Base-by-base conservation (phyloP, 2,888 invertebrate genomes). In the Lutraria lutraria region DNA sequence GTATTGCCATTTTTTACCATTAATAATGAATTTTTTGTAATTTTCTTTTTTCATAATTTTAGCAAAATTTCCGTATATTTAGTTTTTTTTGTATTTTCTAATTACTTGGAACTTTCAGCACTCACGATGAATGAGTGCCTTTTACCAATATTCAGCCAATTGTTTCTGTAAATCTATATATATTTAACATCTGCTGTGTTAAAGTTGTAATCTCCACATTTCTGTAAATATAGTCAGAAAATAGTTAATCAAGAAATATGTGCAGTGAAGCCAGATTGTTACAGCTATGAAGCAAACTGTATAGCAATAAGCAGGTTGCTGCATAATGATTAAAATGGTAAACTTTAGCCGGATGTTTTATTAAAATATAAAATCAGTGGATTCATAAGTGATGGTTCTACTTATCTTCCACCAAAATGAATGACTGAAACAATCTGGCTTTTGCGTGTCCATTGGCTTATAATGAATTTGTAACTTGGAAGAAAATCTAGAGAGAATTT, bases 11-110 rank as follows among this genome's bases (percentile, higher is more conserved):
- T 31, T 76, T 72, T 76, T 76, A 76, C 34, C 29, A 76, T 34
- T 0, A 76, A 76, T 34, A 76, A 76, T 76, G 76, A 76, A 76
- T 76, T 76, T n/a, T 76, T 76, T 76, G 16, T 31, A 34, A 31
- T 72, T 76, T 76, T n/a, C n/a, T 43, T 43, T 43, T 43, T 76
- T 31, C 34, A 34, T 34, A 16, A 76, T 76, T 76, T 31, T 76
- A 76, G 76, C 76, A 76, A 76, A 76, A 34, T 34, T 29, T 76
- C 25, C 25, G 25, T 68, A 12, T 25, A 25, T 68, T n/a, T 68
- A 68, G 25, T 60, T 60, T 19, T n/a, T 68, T 25, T 68, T 68
- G 63, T 6, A 25, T 10, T 68, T 68, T 25, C 10, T 68, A 25
- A 25, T 68, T 68, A 25, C 25, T 6, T 68, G 6, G 63, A 68